Base-by-base conservation (phyloP, 2,113 vertebrate genomes). In the Labrus mixtus region DNA sequence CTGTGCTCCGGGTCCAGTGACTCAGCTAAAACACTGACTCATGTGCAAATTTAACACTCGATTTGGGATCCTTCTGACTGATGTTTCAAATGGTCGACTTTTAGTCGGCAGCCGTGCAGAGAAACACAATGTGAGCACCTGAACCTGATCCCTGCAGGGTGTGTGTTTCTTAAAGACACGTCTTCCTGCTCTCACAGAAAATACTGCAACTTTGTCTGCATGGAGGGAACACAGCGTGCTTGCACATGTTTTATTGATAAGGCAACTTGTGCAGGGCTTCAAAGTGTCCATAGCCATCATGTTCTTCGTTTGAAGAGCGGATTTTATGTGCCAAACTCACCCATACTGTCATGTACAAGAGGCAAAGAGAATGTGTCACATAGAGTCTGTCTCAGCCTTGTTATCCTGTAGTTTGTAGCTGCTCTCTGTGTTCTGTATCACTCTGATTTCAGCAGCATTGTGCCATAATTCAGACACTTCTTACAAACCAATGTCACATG, bases 181-280 rank as follows among this genome's bases (percentile, higher is more conserved):
- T 10, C 43, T 43, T 65, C 20, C 29, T 25, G 12, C 56, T 54
- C 33, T 10, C 11, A 46, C 1, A 46, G 45, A 46, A 46, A 46
- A 16, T 2, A 16, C 45, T 16, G 16, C 45, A 4, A 46, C 45
- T 46, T 41, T 2, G 2, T 46, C 10, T 46, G 45, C 46, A 48
- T 6, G 20, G n/a, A 63, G 29, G 10, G n/a, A 13, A 41, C 22
- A 29, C 0, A 0, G 16, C 16, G 46, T 19, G 17, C 16, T 16
- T 19, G 17, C 6, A 48, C 15, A 8, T 60, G 56, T 51, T 51
- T 51, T 16, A 17, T 39, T 61, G 59, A 60, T 11, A 16, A 39
- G 53, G 82, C 29, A 45, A 68, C 48, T 19, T 29, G 81, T 84
- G 82, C 84, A 80, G 83, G 75, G 85, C 85, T 89, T 89, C 87